Percentiles rank a stretch among this genome's conserved stretches.
Conservation (phyloP, 2,888 invertebrate species). For the Unio delphinus region DNA sequence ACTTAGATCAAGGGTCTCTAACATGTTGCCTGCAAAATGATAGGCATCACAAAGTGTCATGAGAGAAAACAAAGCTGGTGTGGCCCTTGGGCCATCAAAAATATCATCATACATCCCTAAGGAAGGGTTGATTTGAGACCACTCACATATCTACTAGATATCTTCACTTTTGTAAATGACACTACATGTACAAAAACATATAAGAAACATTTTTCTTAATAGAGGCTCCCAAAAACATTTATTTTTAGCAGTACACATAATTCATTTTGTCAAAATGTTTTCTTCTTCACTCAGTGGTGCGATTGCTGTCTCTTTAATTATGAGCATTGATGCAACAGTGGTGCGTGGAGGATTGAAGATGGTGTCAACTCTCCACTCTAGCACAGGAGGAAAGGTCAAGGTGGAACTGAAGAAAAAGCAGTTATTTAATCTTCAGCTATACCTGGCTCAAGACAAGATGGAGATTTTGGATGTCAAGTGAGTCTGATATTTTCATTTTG, state of each 20-base stretch:
- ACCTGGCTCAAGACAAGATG: conserved; percentile 86
- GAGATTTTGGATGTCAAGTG: conserved; percentile 84
- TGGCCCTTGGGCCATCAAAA: too few relatives aligned
- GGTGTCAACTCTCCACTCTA: conserved; percentile 87
- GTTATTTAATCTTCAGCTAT: conserved; percentile 81
- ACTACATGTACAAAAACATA: too few relatives aligned
- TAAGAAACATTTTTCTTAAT: too few relatives aligned
- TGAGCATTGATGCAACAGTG: conserved; percentile 87
- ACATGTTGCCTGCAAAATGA: too few relatives aligned
- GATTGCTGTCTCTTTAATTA: conserved; percentile 85
- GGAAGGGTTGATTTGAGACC: too few relatives aligned
- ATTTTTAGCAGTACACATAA: neutral
- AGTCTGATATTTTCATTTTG: conserved; percentile 16
- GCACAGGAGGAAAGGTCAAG: conserved; percentile 84
- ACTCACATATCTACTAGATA: too few relatives aligned
- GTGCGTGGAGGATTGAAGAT: conserved; percentile 88
- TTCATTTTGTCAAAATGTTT: neutral
- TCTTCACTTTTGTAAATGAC: too few relatives aligned
- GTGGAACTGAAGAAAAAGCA: conserved; percentile 81
- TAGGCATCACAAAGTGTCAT: too few relatives aligned
- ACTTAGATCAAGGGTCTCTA: too few relatives aligned
- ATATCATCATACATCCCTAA: too few relatives aligned
- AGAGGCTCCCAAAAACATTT: too few relatives aligned
- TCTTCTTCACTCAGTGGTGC: conserved; percentile 78
- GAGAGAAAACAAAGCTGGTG: too few relatives aligned